Evolutionary conservation across 2,888 invertebrate species (phyloP).

Genomic region (Andrena minutula): DNA sequence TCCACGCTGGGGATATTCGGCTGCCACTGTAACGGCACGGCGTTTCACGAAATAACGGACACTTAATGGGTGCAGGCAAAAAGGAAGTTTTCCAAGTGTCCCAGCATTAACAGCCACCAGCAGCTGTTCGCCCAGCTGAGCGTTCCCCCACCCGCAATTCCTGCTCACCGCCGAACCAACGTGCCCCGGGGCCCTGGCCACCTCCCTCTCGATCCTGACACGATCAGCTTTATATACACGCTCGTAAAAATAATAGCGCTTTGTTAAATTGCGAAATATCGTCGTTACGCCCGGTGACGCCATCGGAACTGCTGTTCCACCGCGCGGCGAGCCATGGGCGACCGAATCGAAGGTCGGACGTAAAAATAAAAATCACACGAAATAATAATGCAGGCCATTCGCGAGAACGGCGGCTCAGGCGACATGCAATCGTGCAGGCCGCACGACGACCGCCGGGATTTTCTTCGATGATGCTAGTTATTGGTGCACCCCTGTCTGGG

Average conservation of each 20-base stretch:
- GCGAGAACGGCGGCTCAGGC: background rate
- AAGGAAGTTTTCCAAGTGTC: conserved; percentile 56
- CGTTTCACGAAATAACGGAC: conserved; percentile 40
- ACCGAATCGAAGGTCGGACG: conserved; percentile 46
- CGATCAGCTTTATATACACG: background rate
- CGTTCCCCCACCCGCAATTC: conserved; percentile 59
- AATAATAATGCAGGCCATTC: conserved; percentile 25
- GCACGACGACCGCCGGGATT: background rate
- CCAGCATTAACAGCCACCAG: conserved; percentile 56
- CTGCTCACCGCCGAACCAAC: conserved; percentile 36
- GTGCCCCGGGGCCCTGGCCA: conserved; percentile 20
- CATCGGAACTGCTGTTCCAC: background rate
- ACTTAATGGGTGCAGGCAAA: conserved; percentile 43
- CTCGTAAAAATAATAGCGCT: conserved; percentile 40
- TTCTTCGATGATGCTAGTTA: background rate
- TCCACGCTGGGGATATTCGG: background rate
- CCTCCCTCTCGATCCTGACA: background rate
- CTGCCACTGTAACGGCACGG: background rate
- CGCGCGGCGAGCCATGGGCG: background rate
- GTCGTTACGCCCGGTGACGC: conserved; percentile 36
- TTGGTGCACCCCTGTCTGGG: background rate
- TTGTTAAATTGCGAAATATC: conserved; percentile 50
- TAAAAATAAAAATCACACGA: conserved; percentile 56
- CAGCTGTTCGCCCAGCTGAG: conserved; percentile 77
- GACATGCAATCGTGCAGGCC: too few species aligned